Percentiles rank a stretch among this genome's conserved stretches.
phyloP scores from a whole-genome alignment of 2,888 invertebrate genomes.

The Lepidocyrtinus sp. region DNA sequence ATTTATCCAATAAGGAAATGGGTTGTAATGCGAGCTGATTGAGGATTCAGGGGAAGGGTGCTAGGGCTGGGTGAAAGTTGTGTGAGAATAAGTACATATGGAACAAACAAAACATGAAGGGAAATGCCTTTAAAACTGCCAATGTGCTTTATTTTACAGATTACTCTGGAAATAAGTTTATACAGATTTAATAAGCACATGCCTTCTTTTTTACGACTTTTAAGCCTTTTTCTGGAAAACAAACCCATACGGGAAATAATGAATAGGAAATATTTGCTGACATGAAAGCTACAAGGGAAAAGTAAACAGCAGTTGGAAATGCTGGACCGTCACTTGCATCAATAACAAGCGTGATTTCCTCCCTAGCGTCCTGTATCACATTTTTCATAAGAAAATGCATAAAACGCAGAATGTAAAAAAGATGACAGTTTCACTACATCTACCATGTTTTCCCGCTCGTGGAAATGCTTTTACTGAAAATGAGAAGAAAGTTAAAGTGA shows the following conservation, averaged over 20 bases:
- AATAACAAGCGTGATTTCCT: not conserved
- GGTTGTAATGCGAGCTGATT: not conserved
- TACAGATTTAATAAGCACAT: too few relatives aligned
- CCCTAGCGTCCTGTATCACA: not conserved
- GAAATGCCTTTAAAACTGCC: too few relatives aligned
- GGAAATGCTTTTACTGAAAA: not conserved
- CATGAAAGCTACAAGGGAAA: conserved; percentile 32
- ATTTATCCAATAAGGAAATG: conserved; percentile 40
- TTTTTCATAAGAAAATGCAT: too few relatives aligned
- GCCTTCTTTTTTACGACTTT: too few relatives aligned
- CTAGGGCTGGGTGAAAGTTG: not conserved
- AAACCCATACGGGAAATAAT: not conserved
- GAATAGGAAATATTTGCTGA: not conserved
- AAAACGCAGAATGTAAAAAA: not conserved
- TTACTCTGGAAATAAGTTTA: too few relatives aligned
- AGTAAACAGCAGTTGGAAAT: conserved; percentile 38
- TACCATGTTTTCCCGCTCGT: not conserved
- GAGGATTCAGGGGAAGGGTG: too few relatives aligned
- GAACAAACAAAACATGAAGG: not conserved
- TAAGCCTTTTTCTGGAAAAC: too few relatives aligned
- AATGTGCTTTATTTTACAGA: too few relatives aligned
- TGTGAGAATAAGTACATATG: not conserved
- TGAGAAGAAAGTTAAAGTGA: not conserved
- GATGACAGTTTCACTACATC: not conserved
- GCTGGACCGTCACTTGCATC: not conserved